Evolutionary conservation across 1,140 invertebrate genomes (phyloP).

Genomic region (Pseudobourletiella spinata): DNA sequence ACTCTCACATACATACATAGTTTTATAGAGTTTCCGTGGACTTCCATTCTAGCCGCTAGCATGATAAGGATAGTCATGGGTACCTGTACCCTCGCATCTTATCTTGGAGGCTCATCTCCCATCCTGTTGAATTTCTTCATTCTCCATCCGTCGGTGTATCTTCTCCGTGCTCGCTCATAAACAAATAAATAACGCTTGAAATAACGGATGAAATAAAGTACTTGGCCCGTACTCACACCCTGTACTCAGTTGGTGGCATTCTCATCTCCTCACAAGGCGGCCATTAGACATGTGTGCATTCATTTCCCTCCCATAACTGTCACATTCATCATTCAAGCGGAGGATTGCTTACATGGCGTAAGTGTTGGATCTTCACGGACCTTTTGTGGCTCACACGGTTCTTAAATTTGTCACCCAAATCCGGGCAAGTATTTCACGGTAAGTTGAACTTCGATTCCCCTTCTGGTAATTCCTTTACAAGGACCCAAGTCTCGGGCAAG

Average conservation of each 20-base stretch:
- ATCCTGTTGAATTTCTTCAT: background rate
- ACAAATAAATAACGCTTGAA: background rate
- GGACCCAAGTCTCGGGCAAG: too few species aligned
- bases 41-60: too few species aligned
- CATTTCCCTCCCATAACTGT: too few species aligned
- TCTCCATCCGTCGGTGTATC: background rate
- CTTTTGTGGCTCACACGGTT: background rate
- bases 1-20: background rate
- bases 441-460: too few species aligned
- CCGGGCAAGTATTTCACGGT: too few species aligned
- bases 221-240: background rate
- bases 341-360: too few species aligned
- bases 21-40: too few species aligned
- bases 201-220: background rate
- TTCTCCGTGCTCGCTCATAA: background rate
- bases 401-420: background rate
- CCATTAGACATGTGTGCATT: too few species aligned
- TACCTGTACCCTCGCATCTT: background rate
- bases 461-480: too few species aligned
- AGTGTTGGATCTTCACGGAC: too few species aligned
- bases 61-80: too few species aligned
- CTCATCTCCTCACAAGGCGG: background rate
- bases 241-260: background rate
- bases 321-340: too few species aligned
- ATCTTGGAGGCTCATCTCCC: background rate